A percentile compares a stretch with the other conserved stretches of the same genome.
Conservation (phyloP, 23 tunicate genomes). For the Halocynthia roretzi region DNA sequence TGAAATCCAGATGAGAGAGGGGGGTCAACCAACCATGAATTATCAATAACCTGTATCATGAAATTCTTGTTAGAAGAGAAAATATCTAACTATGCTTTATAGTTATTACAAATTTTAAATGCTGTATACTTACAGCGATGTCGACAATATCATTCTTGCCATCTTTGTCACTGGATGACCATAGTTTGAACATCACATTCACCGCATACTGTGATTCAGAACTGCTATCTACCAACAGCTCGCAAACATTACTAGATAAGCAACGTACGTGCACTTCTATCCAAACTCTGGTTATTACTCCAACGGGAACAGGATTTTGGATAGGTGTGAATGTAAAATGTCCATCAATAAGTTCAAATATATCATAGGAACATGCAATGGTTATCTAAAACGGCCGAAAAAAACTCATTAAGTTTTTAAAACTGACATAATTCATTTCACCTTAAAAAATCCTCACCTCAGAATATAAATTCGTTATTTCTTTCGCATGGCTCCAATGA, state of each 20-base stretch:
- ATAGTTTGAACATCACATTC: constrained; percentile 15
- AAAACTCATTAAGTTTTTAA: neutral
- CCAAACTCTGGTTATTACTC: neutral
- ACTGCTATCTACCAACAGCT: constrained; percentile 11
- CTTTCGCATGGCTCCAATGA: neutral
- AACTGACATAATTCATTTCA: neutral
- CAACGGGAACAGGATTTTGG: neutral
- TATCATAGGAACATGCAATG: constrained; percentile 8
- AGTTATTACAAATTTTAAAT: neutral
- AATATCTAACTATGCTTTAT: neutral
- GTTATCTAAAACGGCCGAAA: neutral
- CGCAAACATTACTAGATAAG: constrained; percentile 1
- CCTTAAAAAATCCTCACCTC: neutral
- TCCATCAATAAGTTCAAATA: constrained; percentile 18
- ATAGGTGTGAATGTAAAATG: constrained; percentile 5
- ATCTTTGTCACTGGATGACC: constrained; percentile 24
- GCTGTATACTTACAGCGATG: neutral
- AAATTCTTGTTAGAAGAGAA: neutral
- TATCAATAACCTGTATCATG: constrained; percentile 13
- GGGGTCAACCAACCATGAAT: constrained; percentile 11
- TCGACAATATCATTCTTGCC: constrained; percentile 8
- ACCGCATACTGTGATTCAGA: constrained; percentile 4
- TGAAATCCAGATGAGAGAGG: constrained; percentile 18
- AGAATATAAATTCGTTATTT: neutral
- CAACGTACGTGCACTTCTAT: constrained; percentile 8